A percentile compares a stretch with the other conserved stretches of the same genome.
Evolutionary conservation across 2,797 vertebrate species (phyloP).

Genomic region (Danio tinwini): DNA sequence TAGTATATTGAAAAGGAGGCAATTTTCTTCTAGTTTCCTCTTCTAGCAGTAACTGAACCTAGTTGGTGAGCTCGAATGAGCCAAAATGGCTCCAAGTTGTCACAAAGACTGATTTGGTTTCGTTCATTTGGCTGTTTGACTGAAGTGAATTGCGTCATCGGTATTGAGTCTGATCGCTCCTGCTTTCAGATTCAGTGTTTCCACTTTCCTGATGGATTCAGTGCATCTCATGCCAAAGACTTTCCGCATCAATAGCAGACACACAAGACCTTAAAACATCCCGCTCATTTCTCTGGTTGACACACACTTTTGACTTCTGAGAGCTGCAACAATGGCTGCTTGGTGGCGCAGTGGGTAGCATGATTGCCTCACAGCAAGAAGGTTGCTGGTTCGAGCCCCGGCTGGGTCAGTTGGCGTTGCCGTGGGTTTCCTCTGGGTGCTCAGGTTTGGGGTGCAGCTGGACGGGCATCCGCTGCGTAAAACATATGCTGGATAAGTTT

Average conservation of each 20-base stretch:
- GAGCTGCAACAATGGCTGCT: no score
- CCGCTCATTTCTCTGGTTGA: not conserved
- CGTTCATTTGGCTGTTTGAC: conserved; percentile 24
- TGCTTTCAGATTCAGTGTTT: conserved; percentile 5
- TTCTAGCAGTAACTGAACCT: conserved; percentile 14
- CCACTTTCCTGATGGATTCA: not conserved
- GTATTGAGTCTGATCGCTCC: not conserved
- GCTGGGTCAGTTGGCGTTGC: no score
- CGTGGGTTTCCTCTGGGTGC: no score
- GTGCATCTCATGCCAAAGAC: not conserved
- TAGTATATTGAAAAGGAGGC: not conserved
- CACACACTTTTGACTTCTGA: not conserved
- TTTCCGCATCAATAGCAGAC: conserved; percentile 3
- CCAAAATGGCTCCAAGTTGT: conserved; percentile 33
- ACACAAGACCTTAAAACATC: not conserved
- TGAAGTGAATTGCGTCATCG: conserved; percentile 36
- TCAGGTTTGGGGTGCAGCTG: no score
- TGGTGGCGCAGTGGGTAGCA: no score
- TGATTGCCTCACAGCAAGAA: no score
- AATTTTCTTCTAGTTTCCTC: not conserved
- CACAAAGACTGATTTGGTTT: conserved; percentile 43
- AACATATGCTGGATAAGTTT: no score
- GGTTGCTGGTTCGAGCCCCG: no score
- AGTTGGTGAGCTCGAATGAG: conserved; percentile 9
- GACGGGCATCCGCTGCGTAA: no score